These are phyloP conservation scores for Solea senegalensis DNA, from an alignment of 2,113 vertebrate genomes.

Conservation along the genomic window DNA sequence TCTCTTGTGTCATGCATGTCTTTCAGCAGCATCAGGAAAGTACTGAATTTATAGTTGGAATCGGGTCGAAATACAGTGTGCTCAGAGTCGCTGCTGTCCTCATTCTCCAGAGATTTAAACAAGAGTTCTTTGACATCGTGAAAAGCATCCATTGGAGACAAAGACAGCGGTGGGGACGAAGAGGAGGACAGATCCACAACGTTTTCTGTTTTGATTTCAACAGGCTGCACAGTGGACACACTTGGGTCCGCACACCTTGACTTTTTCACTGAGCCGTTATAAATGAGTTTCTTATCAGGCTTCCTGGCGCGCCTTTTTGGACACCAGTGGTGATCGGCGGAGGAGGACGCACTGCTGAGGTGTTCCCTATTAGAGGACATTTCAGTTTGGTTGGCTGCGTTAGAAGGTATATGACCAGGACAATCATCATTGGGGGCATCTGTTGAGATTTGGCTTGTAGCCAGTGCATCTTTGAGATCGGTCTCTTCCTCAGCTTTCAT, in stretches of 20 bases:
- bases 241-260: constrained; percentile 11
- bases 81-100: constrained; percentile 76
- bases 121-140: constrained; percentile 88
- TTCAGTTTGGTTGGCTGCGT: constrained; percentile 45
- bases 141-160: constrained; percentile 83
- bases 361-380: constrained; percentile 32
- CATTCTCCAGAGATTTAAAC: constrained; percentile 85
- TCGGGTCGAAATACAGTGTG: constrained; percentile 81
- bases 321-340: constrained; percentile 41
- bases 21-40: constrained; percentile 95
- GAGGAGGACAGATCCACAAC: constrained; percentile 51
- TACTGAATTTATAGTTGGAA: constrained; percentile 93
- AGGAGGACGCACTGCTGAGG: constrained; percentile 9
- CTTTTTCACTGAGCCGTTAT: constrained; percentile 61
- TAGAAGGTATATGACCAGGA: constrained; percentile 13
- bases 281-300: constrained; percentile 65
- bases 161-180: constrained; percentile 43
- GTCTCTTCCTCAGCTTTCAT: constrained; percentile 70
- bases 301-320: constrained; percentile 67
- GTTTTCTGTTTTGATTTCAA: constrained; percentile 71
- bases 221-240: constrained; percentile 4
- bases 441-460: constrained; percentile 36
- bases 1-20: constrained; percentile 94
- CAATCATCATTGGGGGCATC: constrained; percentile 6
- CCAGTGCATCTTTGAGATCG: constrained; percentile 55